Percentiles rank a stretch among this genome's conserved stretches.
phyloP scores from a whole-genome alignment of 2,888 invertebrate genomes.

The Diabrotica balteata region DNA sequence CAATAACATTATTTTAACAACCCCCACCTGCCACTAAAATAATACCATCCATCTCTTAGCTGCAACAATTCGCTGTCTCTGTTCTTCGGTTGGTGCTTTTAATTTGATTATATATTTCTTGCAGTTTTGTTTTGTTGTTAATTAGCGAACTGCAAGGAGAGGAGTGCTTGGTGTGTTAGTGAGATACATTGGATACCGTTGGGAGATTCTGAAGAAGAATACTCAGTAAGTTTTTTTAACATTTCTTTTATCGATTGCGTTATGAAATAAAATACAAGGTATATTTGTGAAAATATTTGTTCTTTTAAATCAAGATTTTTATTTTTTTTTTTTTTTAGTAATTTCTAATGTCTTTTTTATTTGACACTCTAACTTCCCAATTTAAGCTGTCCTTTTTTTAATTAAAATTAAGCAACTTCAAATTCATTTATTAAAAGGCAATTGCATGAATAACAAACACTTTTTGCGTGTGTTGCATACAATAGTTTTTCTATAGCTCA shows the following conservation, averaged over 20 bases:
- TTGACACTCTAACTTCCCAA: too few species aligned
- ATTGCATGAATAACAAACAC: too few species aligned
- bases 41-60: slow-evolving; percentile 6
- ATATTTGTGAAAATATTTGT: too few species aligned
- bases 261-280: not conserved
- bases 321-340: too few species aligned
- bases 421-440: too few species aligned
- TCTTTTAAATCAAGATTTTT: too few species aligned
- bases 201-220: not conserved
- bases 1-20: not conserved
- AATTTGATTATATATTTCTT: slow-evolving; percentile 21
- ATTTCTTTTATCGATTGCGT: not conserved
- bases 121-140: slow-evolving; percentile 10
- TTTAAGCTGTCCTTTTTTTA: too few species aligned
- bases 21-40: slow-evolving; percentile 8
- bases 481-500: too few species aligned
- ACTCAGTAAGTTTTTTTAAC: not conserved
- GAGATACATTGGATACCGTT: not conserved
- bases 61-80: slow-evolving; percentile 5
- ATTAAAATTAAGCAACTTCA: too few species aligned
- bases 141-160: not conserved
- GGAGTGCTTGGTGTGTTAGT: slow-evolving; percentile 6
- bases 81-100: slow-evolving; percentile 5
- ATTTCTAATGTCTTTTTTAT: too few species aligned
- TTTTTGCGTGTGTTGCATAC: too few species aligned